A percentile compares a stretch with the other conserved stretches of the same genome.
These are phyloP conservation scores for Portunus trituberculatus DNA, from an alignment of 1,140 invertebrate genomes.

Conservation along the genomic window DNA sequence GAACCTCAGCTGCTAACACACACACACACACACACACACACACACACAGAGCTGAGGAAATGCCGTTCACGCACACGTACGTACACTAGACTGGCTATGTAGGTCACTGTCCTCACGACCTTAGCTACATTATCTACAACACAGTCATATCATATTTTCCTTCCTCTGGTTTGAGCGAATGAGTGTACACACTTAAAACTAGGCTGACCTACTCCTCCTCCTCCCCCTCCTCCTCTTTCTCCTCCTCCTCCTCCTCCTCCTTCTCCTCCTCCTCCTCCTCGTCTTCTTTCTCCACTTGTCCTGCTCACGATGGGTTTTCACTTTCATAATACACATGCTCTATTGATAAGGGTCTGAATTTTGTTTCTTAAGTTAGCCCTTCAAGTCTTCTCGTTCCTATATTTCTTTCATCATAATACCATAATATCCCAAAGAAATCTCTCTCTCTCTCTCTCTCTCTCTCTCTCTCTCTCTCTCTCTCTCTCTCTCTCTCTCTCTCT, in stretches of 20 bases:
- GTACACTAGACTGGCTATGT: neutral
- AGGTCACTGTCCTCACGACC: neutral
- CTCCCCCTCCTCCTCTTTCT: neutral
- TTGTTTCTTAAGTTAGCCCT: neutral
- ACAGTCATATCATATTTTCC: neutral
- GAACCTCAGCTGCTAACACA: no score
- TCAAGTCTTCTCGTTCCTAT: neutral
- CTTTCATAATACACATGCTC: neutral
- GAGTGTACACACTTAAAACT: neutral
- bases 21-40: no score
- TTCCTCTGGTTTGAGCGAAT: neutral
- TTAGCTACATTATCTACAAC: neutral
- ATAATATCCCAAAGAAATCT: neutral
- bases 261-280: neutral
- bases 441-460: slow-evolving; percentile 20
- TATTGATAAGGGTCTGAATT: neutral
- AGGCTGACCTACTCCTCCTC: neutral
- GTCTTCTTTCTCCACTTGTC: neutral
- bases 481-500: neutral
- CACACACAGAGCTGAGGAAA: neutral
- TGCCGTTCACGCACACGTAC: neutral
- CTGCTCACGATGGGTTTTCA: neutral
- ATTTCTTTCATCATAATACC: neutral
- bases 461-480: slow-evolving; percentile 20
- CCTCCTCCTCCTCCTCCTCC: neutral